Base-by-base conservation (phyloP, 2,888 invertebrate genomes). In the Elegia similella region DNA sequence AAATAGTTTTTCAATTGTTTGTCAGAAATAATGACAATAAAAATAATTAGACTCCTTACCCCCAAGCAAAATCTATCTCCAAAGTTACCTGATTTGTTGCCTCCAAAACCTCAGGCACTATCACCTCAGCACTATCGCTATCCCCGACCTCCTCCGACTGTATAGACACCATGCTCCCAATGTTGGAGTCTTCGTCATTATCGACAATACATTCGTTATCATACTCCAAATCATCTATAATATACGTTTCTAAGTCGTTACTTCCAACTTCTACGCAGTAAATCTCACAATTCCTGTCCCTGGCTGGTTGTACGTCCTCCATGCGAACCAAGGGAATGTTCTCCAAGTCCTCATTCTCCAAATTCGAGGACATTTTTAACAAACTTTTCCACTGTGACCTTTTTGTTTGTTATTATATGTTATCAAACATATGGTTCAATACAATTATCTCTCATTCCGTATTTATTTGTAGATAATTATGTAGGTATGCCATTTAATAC, bases 291-390 rank as follows among this genome's bases (percentile, higher is more conserved):
- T 71, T 62, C 57, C 76, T 70, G 38, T 70, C 75, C 59, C 82
- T 75, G 0, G 83, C 77, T 5, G 88, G 87, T 59, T 88, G 88
- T 0, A 88, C 82, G 55, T 88, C 89, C 52, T 82, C 84, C 88
- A 88, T 85, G 52, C 86, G 82, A 34, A 88, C 88, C 17, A 88
- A 69, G 16, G 83, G 80, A n/a, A 87, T 80, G 68, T 82, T 82
- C 57, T 84, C 87, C 57, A 87, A 66, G 59, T 88, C 87, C 59
- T 88, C 88, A 60, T 69, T 76, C 64, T 86, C 87, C 57, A 86
- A 68, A 59, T 75, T 78, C 54, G 80, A 70, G 60, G 86, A 82
- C 88, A 88, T 88, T 68, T 62, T 70, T 62, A 63, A 56, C 23
- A 42, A 38, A 42, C 7, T 58, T 55, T 50, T 50, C 34, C 34